A percentile compares a stretch with the other conserved stretches of the same genome.
Conservation (phyloP, 2,797 vertebrate genomes). For the Nothura maculosa region DNA sequence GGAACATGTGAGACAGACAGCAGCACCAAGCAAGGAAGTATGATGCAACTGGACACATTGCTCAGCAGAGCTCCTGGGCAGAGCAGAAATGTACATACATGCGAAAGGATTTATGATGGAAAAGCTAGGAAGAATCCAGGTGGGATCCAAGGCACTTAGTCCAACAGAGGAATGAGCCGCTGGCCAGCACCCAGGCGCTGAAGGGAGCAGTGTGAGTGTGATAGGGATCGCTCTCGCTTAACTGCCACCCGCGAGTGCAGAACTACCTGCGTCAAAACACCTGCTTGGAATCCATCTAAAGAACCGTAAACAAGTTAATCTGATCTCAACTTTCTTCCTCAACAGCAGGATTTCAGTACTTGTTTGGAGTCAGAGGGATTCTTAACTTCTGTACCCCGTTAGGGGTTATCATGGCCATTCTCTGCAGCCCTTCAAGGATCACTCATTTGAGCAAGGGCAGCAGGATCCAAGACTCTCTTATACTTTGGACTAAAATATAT, state of each 20-base stretch:
- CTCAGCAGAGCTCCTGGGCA: background rate
- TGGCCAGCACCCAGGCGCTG: fast-evolving
- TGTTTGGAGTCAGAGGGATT: fast-evolving
- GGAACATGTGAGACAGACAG: too few relatives aligned
- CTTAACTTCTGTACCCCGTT: background rate
- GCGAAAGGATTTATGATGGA: background rate
- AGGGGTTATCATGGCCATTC: background rate
- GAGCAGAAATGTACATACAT: background rate
- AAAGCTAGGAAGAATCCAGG: background rate
- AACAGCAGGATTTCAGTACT: background rate
- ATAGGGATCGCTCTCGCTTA: background rate
- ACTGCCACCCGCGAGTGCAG: background rate
- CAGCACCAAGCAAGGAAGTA: too few relatives aligned
- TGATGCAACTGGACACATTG: background rate
- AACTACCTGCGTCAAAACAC: background rate
- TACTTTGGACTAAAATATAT: background rate
- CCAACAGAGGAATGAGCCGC: fast-evolving
- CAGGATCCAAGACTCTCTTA: background rate
- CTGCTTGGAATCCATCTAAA: background rate
- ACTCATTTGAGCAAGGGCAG: background rate
- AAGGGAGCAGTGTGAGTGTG: background rate
- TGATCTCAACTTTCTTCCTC: background rate
- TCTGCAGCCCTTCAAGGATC: background rate
- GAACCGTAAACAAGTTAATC: background rate
- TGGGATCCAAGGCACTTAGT: background rate